These are phyloP conservation scores for Melitaea athalia DNA, from an alignment of 2,888 invertebrate species.

Conservation along the genomic window DNA sequence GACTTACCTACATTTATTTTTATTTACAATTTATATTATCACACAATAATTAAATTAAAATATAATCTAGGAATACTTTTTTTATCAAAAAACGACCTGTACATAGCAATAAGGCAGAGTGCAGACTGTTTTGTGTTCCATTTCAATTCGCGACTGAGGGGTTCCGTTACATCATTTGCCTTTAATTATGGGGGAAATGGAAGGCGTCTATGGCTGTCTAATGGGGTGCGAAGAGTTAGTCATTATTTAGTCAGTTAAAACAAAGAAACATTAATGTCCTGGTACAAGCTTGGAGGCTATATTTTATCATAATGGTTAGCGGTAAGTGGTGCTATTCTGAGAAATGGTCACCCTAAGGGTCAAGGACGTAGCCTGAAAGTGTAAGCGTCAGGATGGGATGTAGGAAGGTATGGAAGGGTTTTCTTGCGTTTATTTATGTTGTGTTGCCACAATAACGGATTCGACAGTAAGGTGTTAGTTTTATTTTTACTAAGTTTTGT, in stretches of 20 bases:
- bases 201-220: constrained; percentile 37
- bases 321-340: not conserved
- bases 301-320: constrained; percentile 1
- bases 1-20: not conserved
- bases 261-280: constrained; percentile 31
- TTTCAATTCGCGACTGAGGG: constrained; percentile 60
- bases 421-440: no score
- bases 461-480: not conserved
- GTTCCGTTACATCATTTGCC: constrained; percentile 62
- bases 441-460: no score
- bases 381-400: no score
- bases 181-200: constrained; percentile 61
- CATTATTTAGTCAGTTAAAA: constrained; percentile 35
- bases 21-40: not conserved
- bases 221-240: constrained; percentile 37
- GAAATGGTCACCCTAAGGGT: no score
- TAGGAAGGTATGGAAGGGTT: no score
- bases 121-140: constrained; percentile 71
- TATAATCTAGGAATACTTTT: not conserved
- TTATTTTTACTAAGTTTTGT: not conserved
- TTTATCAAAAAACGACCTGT: constrained; percentile 48
- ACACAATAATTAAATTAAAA: not conserved
- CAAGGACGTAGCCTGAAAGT: no score
- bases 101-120: constrained; percentile 74
- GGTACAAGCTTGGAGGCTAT: not conserved